Base-by-base conservation (phyloP, 2,797 vertebrate species). In the Coregonus ussuriensis region DNA sequence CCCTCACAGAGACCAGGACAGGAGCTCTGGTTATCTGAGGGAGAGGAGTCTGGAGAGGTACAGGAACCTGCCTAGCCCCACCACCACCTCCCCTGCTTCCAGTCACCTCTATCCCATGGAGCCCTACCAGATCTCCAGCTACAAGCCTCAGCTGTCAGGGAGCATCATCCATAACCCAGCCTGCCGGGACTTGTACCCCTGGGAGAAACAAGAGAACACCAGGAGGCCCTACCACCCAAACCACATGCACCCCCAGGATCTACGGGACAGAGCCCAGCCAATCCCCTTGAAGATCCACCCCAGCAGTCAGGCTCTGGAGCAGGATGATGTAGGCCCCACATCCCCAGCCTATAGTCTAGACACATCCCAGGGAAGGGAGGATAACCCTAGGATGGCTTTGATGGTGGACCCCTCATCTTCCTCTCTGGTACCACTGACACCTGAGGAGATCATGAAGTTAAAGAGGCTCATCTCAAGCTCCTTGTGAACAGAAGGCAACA, bases 271-370 rank as follows among this genome's bases (percentile, higher is more conserved):
- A 72, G 81, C 3, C 63, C 53, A 73, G 33, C n/a, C 63, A 0
- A 1, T 51, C 35, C 72, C 52, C 29, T 31, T 62, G 11, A 82
- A 78, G 31, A 25, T 4, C 0, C 56, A 69, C 74, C 71, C 73
- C 0, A 73, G 53, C 62, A 56, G 82, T 16, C 5, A 21, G 7
- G 2, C 52, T 18, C 66, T 1, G 5, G 77, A 74, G 51, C 82
- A 71, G 21, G 83, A 83, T 15, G 59, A 75, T 21, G 15, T 74
- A 11, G 74, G 68, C 6, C 5, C 76, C 2, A 84, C 69, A 59
- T 63, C 74, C 75, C 35, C 53, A 21, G 54, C 33, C 4, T 83
- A 69, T 1, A 14, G 0, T 7, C 78, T 81, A 11, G 79, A 83
- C 18, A 0, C 3, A 41, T 29, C 47, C n/a, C 71, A 53, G 51